Evolutionary conservation across 2,113 vertebrate genomes (phyloP).

Genomic region (Xyrauchen texanus): DNA sequence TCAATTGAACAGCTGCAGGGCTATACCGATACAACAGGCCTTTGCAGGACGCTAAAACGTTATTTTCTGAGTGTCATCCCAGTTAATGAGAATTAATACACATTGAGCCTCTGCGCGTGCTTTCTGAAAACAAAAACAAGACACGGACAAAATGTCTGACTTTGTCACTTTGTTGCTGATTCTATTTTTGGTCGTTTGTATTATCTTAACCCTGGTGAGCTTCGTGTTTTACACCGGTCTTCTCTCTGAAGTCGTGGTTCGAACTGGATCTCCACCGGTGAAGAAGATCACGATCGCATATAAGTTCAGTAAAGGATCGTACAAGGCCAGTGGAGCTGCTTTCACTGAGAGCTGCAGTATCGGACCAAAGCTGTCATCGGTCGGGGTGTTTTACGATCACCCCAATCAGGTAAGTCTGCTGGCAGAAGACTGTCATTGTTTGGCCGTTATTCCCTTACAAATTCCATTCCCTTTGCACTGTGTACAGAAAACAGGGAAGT

Average conservation of each 20-base stretch:
- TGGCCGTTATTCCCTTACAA: too few relatives aligned
- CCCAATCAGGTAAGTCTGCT: slow-evolving; percentile 83
- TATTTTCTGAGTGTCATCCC: not conserved
- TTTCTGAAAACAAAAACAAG: slow-evolving; percentile 3
- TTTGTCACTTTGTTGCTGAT: slow-evolving; percentile 83
- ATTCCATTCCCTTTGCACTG: too few relatives aligned
- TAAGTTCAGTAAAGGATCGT: slow-evolving; percentile 87
- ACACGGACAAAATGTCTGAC: slow-evolving; percentile 75
- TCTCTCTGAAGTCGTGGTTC: slow-evolving; percentile 80
- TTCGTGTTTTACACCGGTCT: slow-evolving; percentile 87
- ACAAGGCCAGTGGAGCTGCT: slow-evolving; percentile 80
- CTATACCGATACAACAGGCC: not conserved
- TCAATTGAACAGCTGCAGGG: not conserved
- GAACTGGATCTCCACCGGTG: slow-evolving; percentile 87
- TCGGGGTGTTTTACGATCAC: slow-evolving; percentile 90
- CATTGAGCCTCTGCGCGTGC: not conserved
- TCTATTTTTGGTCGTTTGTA: slow-evolving; percentile 72
- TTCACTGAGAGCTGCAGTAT: slow-evolving; percentile 92
- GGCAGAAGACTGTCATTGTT: too few relatives aligned
- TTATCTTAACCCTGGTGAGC: slow-evolving; percentile 81
- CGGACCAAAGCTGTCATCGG: slow-evolving; percentile 82
- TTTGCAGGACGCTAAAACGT: not conserved
- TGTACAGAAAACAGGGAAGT: too few relatives aligned
- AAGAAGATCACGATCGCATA: slow-evolving; percentile 86
- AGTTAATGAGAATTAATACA: not conserved